Evolutionary conservation across 2,113 vertebrate species (phyloP).

Genomic region (Nycticebus coucang): DNA sequence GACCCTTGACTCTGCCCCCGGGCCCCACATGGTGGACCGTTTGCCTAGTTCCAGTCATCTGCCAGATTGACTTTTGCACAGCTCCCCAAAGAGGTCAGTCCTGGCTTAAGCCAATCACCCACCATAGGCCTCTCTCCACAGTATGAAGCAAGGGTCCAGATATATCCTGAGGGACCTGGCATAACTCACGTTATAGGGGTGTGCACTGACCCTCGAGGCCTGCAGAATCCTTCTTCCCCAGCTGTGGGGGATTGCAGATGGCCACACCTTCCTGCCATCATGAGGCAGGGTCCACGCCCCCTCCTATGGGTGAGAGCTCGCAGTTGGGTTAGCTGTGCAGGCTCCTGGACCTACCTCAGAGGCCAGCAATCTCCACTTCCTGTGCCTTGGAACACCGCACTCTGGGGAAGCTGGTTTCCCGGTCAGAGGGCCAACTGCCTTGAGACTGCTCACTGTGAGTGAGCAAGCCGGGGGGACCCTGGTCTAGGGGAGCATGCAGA

Average conservation of each 20-base stretch:
- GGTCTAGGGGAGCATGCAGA: fast-evolving
- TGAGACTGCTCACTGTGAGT: not conserved
- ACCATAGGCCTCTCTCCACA: not conserved
- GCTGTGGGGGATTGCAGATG: not conserved
- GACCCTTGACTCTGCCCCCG: not conserved
- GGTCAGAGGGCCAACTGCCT: fast-evolving
- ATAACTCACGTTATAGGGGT: fast-evolving
- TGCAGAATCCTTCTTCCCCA: not conserved
- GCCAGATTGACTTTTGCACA: not conserved
- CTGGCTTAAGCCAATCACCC: not conserved
- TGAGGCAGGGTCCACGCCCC: fast-evolving
- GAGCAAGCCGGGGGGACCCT: not conserved
- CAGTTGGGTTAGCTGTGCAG: not conserved
- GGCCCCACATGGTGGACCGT: too few species aligned
- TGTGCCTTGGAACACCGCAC: not conserved
- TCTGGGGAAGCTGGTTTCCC: not conserved
- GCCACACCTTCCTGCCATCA: not conserved
- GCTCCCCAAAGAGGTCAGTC: not conserved
- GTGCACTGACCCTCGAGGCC: not conserved
- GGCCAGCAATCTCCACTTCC: fast-evolving
- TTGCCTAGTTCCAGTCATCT: not conserved
- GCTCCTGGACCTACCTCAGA: not conserved
- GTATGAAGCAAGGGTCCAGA: not conserved
- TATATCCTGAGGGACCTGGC: not conserved
- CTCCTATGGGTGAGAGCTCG: not conserved